Conservation (phyloP, 2,888 invertebrate species). For the Carpatolechia fugitivella region DNA sequence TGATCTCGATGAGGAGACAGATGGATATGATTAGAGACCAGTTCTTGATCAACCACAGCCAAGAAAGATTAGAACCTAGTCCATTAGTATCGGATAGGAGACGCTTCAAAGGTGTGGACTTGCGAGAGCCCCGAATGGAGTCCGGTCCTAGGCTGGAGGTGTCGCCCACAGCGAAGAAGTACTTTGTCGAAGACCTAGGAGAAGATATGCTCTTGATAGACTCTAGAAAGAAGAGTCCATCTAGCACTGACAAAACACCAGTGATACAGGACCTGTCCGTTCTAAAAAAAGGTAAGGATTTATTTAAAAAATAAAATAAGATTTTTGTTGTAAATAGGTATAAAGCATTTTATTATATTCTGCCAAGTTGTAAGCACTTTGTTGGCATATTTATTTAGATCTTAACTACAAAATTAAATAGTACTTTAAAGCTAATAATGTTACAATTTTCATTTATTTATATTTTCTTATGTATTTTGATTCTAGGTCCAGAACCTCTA, state of each 20-base stretch:
- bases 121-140: slow-evolving; percentile 48
- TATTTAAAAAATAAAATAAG: background rate
- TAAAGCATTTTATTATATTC: too few species aligned
- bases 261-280: slow-evolving; percentile 39
- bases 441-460: background rate
- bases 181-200: slow-evolving; percentile 62
- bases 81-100: slow-evolving; percentile 45
- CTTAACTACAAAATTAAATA: too few species aligned
- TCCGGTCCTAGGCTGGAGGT: slow-evolving; percentile 30
- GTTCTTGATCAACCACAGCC: slow-evolving; percentile 44
- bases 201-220: slow-evolving; percentile 65
- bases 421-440: too few species aligned
- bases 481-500: slow-evolving; percentile 58
- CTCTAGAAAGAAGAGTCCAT: slow-evolving; percentile 54
- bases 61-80: slow-evolving; percentile 46
- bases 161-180: slow-evolving; percentile 44
- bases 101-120: slow-evolving; percentile 33
- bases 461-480: background rate
- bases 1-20: slow-evolving; percentile 61
- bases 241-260: slow-evolving; percentile 39
- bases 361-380: too few species aligned
- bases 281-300: slow-evolving; percentile 53
- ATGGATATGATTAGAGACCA: slow-evolving; percentile 60
- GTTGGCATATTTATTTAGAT: too few species aligned
- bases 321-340: too few species aligned